Evolutionary conservation across 2,888 invertebrate genomes (phyloP).

Genomic region (Agonopterix alstromeriana): DNA sequence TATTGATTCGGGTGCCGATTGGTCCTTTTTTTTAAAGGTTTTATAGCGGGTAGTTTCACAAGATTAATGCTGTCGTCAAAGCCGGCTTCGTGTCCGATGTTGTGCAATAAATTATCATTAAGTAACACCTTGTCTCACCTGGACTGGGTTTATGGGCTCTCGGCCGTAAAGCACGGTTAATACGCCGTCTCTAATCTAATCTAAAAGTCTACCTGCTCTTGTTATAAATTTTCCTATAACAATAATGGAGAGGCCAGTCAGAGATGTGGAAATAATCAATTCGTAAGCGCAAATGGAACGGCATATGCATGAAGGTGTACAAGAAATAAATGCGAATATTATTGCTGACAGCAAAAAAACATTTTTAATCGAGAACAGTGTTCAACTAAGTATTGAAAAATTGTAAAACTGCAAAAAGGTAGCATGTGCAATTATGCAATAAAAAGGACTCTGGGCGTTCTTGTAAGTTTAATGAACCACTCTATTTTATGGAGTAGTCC

Average conservation of each 20-base stretch:
- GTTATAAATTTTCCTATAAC: conserved; percentile 42
- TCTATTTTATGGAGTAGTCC: conserved; percentile 59
- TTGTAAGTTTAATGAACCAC: conserved; percentile 54
- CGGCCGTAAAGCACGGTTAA: conserved; percentile 53
- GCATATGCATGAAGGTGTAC: conserved; percentile 33
- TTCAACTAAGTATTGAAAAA: conserved; percentile 39
- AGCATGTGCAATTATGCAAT: conserved; percentile 55
- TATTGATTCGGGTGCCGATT: conserved; percentile 39
- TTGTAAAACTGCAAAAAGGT: conserved; percentile 31
- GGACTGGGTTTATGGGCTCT: conserved; percentile 45
- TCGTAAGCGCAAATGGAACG: conserved; percentile 32
- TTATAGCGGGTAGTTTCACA: conserved; percentile 53
- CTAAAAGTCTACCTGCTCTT: conserved; percentile 60
- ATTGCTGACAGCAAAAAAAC: conserved; percentile 26
- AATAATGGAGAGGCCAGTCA: conserved; percentile 28
- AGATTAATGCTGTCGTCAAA: conserved; percentile 66
- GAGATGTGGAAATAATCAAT: conserved; percentile 20
- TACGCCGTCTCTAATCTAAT: conserved; percentile 55
- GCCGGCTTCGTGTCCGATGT: conserved; percentile 44
- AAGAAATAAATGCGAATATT: conserved; percentile 43
- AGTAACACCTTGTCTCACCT: conserved; percentile 64
- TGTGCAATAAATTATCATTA: conserved; percentile 72
- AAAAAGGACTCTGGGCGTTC: conserved; percentile 40
- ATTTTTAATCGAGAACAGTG: conserved; percentile 34
- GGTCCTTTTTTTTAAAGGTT: conserved; percentile 33